These are phyloP conservation scores for Trachymyrmex septentrionalis DNA, from an alignment of 1,140 invertebrate species.

Conservation along the genomic window DNA sequence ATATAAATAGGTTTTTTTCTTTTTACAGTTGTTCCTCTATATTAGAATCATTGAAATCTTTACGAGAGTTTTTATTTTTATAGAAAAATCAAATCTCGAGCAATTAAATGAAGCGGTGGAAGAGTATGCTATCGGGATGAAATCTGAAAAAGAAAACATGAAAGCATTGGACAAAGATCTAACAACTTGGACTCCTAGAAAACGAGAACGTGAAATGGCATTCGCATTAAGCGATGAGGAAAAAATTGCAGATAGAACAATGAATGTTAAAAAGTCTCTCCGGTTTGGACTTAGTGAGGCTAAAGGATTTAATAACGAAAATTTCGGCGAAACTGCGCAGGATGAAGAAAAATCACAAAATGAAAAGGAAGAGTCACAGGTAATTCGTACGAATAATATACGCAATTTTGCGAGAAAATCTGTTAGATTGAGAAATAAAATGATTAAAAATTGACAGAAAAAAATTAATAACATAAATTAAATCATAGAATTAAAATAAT, in stretches of 20 bases:
- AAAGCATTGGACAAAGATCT: conserved; percentile 28
- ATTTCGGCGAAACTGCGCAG: neutral
- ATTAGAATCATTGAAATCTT: neutral
- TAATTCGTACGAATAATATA: conserved; percentile 16
- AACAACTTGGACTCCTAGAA: conserved; percentile 58
- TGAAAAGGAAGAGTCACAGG: conserved; percentile 19
- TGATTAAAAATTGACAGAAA: neutral
- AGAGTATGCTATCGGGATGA: neutral
- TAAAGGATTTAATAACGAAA: conserved; percentile 42
- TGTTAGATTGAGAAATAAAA: conserved; percentile 19
- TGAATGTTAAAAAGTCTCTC: conserved; percentile 44
- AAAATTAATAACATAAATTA: conserved; percentile 3
- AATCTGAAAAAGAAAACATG: conserved; percentile 65
- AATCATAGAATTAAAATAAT: neutral
- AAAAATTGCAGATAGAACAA: conserved; percentile 25
- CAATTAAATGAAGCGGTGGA: neutral
- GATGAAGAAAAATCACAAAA: conserved; percentile 1
- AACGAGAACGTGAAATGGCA: conserved; percentile 67
- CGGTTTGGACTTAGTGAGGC: neutral
- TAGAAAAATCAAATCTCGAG: neutral
- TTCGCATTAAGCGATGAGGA: conserved; percentile 44
- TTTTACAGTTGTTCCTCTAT: neutral
- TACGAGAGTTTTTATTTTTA: neutral
- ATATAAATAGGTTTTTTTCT: neutral
- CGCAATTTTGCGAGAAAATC: conserved; percentile 1